phyloP scores from a whole-genome alignment of 2,113 vertebrate species.

The Pterocles gutturalis region DNA sequence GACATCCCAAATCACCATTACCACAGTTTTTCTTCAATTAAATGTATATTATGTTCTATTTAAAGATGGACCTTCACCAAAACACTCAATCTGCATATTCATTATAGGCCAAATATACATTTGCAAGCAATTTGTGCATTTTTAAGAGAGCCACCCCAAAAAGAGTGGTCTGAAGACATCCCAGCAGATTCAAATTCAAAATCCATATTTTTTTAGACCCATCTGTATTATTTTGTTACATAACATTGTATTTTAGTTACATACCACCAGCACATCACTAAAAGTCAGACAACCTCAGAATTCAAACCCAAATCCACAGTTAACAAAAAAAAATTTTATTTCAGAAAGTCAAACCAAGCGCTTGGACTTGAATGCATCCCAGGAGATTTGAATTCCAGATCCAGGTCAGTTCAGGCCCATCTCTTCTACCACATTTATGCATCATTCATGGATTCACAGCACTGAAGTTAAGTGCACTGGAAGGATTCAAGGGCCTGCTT shows the following conservation, averaged over 20 bases:
- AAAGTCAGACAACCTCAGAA: conserved; percentile 16
- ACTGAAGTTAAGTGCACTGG: conserved; percentile 16
- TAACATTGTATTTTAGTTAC: not conserved
- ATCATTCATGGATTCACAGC: conserved; percentile 47
- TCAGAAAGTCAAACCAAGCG: conserved; percentile 22
- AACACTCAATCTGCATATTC: conserved; percentile 34
- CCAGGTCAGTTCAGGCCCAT: conserved; percentile 60
- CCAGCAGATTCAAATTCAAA: not conserved
- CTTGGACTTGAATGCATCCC: not conserved
- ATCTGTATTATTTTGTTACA: not conserved
- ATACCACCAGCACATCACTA: not conserved
- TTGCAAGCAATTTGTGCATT: not conserved
- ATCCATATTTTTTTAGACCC: not conserved
- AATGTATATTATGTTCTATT: not conserved
- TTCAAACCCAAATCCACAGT: conserved; percentile 45
- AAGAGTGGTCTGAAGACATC: not conserved
- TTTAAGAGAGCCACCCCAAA: not conserved
- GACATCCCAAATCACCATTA: not conserved
- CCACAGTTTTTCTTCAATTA: not conserved
- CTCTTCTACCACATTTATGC: conserved; percentile 47
- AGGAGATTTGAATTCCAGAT: conserved; percentile 52
- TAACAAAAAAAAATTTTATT: conserved; percentile 36
- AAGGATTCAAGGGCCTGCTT: conserved; percentile 81
- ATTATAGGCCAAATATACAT: not conserved
- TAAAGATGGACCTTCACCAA: conserved; percentile 55